Percentiles rank a stretch among this genome's conserved stretches.
phyloP scores from a whole-genome alignment of 2,113 vertebrate species.

The Pseudopodoces humilis region DNA sequence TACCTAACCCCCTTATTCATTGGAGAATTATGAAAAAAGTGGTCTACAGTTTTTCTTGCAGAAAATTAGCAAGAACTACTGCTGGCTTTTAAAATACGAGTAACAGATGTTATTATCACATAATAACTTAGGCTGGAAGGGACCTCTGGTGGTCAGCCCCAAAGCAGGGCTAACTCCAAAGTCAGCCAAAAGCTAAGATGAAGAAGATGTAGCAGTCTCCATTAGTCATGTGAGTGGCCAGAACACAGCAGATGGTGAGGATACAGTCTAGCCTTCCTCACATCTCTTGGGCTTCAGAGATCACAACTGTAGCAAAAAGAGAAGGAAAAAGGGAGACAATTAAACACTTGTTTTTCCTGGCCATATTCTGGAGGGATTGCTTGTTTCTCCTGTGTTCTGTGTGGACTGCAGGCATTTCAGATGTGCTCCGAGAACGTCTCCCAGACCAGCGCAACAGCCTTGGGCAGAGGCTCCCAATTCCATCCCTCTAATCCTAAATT shows the following conservation, averaged over 20 bases:
- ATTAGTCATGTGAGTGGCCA: not conserved
- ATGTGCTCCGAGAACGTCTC: not conserved
- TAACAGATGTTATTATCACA: not conserved
- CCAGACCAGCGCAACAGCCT: not conserved
- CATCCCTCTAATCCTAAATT: not conserved
- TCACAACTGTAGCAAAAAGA: not conserved
- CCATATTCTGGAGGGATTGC: not conserved
- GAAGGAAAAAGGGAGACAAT: not conserved
- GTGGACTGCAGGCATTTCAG: not conserved
- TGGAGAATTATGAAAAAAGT: not conserved
- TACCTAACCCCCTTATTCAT: not conserved
- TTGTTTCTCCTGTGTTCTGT: not conserved
- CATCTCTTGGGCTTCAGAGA: fast-evolving
- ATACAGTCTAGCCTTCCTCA: not conserved
- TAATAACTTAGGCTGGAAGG: not conserved
- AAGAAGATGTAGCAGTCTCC: not conserved
- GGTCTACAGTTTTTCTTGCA: not conserved
- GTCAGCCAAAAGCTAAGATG: not conserved
- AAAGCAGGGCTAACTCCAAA: not conserved
- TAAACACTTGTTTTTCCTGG: not conserved
- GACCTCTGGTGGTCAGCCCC: not conserved
- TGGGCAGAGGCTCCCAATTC: not conserved
- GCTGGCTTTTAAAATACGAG: not conserved
- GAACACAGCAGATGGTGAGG: not conserved
- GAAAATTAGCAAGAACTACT: not conserved